phyloP scores from a whole-genome alignment of 2,113 vertebrate species.

The Genyomyrus donnyi region DNA sequence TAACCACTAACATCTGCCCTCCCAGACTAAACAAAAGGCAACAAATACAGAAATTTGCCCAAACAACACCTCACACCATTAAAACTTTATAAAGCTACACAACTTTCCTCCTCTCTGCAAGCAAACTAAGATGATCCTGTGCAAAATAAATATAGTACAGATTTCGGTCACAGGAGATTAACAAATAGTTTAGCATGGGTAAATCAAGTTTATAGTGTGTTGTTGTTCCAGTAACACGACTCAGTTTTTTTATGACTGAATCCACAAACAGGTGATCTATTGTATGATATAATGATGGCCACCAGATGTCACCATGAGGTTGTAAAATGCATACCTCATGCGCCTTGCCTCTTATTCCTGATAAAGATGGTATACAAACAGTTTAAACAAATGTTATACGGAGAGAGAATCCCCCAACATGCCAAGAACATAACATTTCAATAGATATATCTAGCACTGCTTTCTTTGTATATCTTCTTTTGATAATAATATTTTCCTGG shows the following conservation, averaged over 20 bases:
- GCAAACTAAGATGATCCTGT: neutral
- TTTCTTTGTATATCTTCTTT: neutral
- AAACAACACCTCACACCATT: neutral
- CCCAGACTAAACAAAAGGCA: neutral
- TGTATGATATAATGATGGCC: neutral
- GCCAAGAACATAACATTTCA: neutral
- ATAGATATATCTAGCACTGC: neutral
- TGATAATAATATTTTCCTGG: neutral
- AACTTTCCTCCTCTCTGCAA: neutral
- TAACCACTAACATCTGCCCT: neutral
- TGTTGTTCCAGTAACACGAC: neutral
- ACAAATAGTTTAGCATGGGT: neutral
- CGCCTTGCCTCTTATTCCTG: neutral
- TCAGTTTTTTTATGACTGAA: neutral
- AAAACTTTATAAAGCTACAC: neutral
- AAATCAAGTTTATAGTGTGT: neutral
- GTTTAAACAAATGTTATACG: neutral
- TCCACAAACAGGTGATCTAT: neutral
- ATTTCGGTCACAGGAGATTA: neutral
- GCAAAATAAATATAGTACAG: neutral
- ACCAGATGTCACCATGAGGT: slow-evolving; percentile 31
- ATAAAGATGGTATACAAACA: neutral
- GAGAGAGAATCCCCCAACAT: neutral
- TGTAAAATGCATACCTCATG: neutral
- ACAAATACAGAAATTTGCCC: neutral